Percentiles rank a stretch among this genome's conserved stretches.
These are phyloP conservation scores for Seriola aureovittata DNA, from an alignment of 2,113 vertebrate genomes.

Conservation along the genomic window DNA sequence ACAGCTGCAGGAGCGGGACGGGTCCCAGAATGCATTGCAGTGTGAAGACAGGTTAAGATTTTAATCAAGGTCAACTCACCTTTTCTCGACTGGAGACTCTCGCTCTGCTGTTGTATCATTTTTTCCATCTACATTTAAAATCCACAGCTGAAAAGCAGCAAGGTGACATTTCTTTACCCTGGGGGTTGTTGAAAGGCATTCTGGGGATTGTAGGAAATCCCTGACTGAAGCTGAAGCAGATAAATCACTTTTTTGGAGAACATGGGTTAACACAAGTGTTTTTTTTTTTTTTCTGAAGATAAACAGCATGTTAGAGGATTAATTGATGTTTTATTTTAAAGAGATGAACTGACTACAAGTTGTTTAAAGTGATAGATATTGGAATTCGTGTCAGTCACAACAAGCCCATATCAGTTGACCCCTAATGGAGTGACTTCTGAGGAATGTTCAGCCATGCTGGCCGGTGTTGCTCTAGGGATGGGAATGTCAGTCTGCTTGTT, in stretches of 20 bases:
- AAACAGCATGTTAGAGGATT: background rate
- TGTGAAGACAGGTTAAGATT: conserved; percentile 25
- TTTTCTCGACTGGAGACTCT: conserved; percentile 14
- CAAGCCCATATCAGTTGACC: too few relatives aligned
- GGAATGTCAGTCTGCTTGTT: too few relatives aligned
- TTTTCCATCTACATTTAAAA: conserved; percentile 39
- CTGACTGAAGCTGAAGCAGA: background rate
- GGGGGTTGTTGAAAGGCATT: conserved; percentile 23
- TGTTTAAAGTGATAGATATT: too few relatives aligned
- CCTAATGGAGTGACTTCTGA: too few relatives aligned
- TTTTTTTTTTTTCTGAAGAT: background rate
- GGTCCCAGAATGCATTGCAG: conserved; percentile 34
- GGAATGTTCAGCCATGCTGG: too few relatives aligned
- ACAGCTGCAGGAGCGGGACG: background rate
- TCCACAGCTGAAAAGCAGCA: conserved; percentile 35
- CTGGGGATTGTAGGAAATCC: conserved; percentile 24
- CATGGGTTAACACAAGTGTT: background rate
- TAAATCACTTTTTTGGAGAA: background rate
- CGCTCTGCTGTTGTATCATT: background rate
- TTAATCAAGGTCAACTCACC: conserved; percentile 47
- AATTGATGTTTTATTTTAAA: background rate
- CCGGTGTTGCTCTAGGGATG: too few relatives aligned
- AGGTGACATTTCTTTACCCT: conserved; percentile 47
- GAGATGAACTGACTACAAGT: too few relatives aligned
- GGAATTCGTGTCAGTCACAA: too few relatives aligned